A percentile compares a stretch with the other conserved stretches of the same genome.
These are phyloP conservation scores for Sabellastarte sp. DNA, from an alignment of 2,888 invertebrate species.

Conservation along the genomic window DNA sequence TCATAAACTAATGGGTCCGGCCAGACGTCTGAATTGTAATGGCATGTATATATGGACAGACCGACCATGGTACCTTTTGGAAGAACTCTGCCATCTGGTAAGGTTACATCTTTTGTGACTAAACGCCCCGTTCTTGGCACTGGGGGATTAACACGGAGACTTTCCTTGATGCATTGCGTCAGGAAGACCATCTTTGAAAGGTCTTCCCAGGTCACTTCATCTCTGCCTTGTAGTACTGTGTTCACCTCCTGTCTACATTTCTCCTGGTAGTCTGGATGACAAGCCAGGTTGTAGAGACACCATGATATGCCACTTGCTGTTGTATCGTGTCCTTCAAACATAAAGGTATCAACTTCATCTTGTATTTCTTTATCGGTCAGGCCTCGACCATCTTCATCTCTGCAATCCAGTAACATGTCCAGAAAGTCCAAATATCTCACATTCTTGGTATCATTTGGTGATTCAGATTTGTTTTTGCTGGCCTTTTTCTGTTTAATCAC, in stretches of 20 bases:
- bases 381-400: neutral
- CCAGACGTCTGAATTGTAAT: constrained; percentile 10
- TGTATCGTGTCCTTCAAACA: constrained; percentile 15
- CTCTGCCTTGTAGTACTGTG: neutral
- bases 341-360: constrained; percentile 11
- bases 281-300: neutral
- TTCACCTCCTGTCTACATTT: neutral
- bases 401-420: constrained; percentile 8
- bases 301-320: constrained; percentile 11
- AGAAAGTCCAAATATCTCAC: constrained; percentile 7
- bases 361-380: constrained; percentile 8
- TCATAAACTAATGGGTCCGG: constrained; percentile 8
- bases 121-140: neutral
- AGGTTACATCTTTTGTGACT: neutral
- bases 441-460: no score
- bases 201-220: neutral
- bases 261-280: neutral
- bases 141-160: neutral
- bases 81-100: neutral
- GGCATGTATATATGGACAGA: neutral
- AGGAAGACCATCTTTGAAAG: neutral
- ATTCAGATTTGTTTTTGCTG: no score
- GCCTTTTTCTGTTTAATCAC: no score
- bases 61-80: neutral
- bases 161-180: neutral